Base-by-base conservation (phyloP, 2,888 invertebrate genomes). In the Parthenolecanium corni region DNA sequence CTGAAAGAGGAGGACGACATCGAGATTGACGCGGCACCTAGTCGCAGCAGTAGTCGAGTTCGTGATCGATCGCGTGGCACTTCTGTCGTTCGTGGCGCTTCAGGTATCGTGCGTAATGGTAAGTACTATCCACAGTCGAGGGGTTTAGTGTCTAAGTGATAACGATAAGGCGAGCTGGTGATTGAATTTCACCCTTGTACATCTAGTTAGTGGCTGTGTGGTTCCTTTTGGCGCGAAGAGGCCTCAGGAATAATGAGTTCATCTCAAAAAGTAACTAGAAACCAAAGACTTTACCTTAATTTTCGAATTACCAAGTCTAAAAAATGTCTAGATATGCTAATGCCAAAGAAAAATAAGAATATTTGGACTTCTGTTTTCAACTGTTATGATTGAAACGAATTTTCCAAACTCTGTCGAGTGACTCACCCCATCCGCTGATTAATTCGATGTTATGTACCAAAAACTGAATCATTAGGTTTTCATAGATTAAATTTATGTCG, bases 1-100 rank as follows among this genome's bases (percentile, higher is more conserved):
- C 75, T 83, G 56, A 70, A 73, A 68, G 74, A 73, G 25, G 77
- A 77, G 67, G 70, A 70, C 44, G 70, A 70, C 62, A 66, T 70
- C 21, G 69, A 70, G 64, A 69, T 70, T 2, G 70, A 70, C 64
- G 70, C 70, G 1, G 67, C 69, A 12, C 61, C 61, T 38, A 61
- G 61, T 61, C 61, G 61, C 14, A 61, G 61, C 38, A 49, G 61
- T 36, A 63, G 63, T 21, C 5, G 53, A 54, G 64, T 66, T 36
- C 64, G 68, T 18, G 62, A 66, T 23, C 62, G 66, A 40, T 64
- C 65, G 14, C 57, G 54, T 62, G 62, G 62, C 24, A 57, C 66
- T 23, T 52, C 65, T 20, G 54, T 64, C 11, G 52, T 66, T 21
- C 49, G 64, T 21, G 64, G 64, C 14, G 58, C 64, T 47, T 31